Base-by-base conservation (phyloP, 2,797 vertebrate genomes). In the Lophius americanus region DNA sequence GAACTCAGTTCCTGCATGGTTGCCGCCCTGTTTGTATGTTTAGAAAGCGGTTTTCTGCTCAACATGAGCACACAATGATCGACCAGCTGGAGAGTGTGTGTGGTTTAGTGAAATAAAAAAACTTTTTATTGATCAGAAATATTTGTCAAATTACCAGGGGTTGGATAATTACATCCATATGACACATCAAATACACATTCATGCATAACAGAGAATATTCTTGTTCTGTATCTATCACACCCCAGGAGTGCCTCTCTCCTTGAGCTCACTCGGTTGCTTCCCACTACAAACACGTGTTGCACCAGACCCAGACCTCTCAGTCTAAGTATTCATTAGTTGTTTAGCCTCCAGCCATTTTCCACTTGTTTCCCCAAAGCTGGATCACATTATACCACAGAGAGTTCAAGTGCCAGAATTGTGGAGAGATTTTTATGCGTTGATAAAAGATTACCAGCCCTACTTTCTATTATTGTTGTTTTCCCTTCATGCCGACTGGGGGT, bases 291-390 rank as follows among this genome's bases (percentile, higher is more conserved):
- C 89, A 90, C 86, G 84, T 89, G 90, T 86, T 88, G 75, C 83
- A 85, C 85, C 85, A 89, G 83, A 89, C 83, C 85, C 85, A 89
- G 83, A 89, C 83, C 81, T 82, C 83, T 90, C 74, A 47, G 71
- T 68, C 68, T 82, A 89, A 86, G 84, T 83, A 76, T 89, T 92
- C 90, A 93, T 93, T 93, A 91, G 88, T 80, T 87, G 73, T 83
- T 88, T 87, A 56, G 88, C 91, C 91, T 81, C 76, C 57, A 90
- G 92, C 84, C 85, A 91, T 92, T 94, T 94, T 94, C 93, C 93
- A 92, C 90, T 91, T 92, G 88, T 88, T 90, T 89, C 90, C 23
- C 76, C 64, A 91, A 93, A 92, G 86, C 91, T 93, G 92, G 90
- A 88, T 90, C 91, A 77, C 85, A 93, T 93, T 92, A 91, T 91